These are phyloP conservation scores for Echinops telfairi DNA, from an alignment of 2,113 vertebrate genomes.

Conservation along the genomic window DNA sequence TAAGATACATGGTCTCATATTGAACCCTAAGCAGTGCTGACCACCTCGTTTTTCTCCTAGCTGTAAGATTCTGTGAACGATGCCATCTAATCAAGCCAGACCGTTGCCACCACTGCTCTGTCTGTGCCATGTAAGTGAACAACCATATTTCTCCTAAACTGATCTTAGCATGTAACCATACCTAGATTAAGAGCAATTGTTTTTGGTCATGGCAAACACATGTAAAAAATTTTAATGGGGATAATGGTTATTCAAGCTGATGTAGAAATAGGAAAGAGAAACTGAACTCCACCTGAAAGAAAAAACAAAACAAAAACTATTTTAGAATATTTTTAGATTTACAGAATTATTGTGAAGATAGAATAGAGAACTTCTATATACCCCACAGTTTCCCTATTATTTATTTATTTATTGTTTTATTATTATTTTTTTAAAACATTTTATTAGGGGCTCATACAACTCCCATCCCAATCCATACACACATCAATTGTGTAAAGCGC, in stretches of 20 bases:
- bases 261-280: conserved; percentile 64
- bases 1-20: conserved; percentile 1
- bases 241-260: conserved; percentile 56
- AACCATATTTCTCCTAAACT: background rate
- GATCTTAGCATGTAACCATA: background rate
- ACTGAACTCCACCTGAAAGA: conserved; percentile 53
- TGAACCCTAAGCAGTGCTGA: conserved; percentile 21
- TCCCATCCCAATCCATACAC: too few relatives aligned
- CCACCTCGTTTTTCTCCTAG: conserved; percentile 86
- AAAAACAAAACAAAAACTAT: background rate
- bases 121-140: conserved; percentile 96
- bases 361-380: background rate
- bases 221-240: conserved; percentile 29
- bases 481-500: too few relatives aligned
- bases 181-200: background rate
- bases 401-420: too few relatives aligned
- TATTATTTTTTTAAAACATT: too few relatives aligned
- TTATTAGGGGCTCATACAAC: too few relatives aligned
- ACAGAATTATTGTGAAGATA: conserved; percentile 61
- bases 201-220: conserved; percentile 35
- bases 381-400: background rate
- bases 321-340: conserved; percentile 62
- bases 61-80: conserved; percentile 97
- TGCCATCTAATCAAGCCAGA: conserved; percentile 99
- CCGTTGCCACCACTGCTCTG: conserved; percentile 98